Conservation (phyloP, 2,113 vertebrate species). For the Carassius gibelio region DNA sequence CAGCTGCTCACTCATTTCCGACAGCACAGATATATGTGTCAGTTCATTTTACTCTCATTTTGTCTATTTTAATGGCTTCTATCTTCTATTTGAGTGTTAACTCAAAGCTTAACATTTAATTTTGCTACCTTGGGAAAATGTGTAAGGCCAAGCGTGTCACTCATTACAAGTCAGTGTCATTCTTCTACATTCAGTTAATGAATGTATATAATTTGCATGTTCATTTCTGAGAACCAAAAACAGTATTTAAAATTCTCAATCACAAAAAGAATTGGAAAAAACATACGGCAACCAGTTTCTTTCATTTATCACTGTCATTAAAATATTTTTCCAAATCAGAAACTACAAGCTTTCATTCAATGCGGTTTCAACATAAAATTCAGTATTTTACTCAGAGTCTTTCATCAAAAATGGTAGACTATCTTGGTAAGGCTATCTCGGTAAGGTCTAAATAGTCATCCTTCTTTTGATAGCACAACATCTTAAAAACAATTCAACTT, state of each 20-base stretch:
- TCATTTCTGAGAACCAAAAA: constrained; percentile 61
- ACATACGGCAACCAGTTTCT: not conserved
- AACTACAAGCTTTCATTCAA: constrained; percentile 8
- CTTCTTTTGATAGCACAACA: not conserved
- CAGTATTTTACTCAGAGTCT: not conserved
- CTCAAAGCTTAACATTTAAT: constrained; percentile 36
- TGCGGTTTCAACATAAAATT: not conserved
- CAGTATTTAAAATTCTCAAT: constrained; percentile 46
- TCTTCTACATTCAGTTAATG: constrained; percentile 56
- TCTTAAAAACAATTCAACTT: not conserved
- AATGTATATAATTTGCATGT: constrained; percentile 67
- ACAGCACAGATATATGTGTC: not conserved
- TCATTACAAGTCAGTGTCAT: constrained; percentile 54
- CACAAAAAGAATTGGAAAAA: constrained; percentile 33
- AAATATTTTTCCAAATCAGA: constrained; percentile 45
- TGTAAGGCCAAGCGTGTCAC: constrained; percentile 64
- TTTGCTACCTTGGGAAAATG: constrained; percentile 57
- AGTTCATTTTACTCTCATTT: not conserved
- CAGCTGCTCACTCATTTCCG: not conserved
- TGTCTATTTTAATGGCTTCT: not conserved
- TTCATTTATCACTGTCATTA: not conserved
- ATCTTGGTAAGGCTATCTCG: no score
- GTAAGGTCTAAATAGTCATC: not conserved
- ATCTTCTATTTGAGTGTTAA: constrained; percentile 17
- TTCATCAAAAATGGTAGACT: not conserved